phyloP scores from a whole-genome alignment of 1,140 invertebrate genomes.

The Melipona quadrifasciata region DNA sequence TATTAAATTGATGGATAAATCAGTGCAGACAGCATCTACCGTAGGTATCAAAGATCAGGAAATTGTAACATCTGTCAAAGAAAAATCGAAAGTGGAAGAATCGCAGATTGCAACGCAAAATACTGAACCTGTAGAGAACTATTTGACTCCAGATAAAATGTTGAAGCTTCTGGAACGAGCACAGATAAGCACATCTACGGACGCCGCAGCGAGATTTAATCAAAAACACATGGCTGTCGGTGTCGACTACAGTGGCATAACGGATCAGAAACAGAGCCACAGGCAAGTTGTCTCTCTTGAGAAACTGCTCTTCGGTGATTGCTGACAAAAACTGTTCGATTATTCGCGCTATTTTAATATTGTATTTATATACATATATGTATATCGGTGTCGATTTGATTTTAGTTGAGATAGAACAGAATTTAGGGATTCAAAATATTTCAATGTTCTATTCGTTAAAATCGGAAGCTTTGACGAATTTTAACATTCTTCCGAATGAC shows the following conservation, averaged over 20 bases:
- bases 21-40: constrained; percentile 20
- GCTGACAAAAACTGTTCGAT: constrained; percentile 61
- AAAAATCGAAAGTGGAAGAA: constrained; percentile 4
- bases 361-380: neutral
- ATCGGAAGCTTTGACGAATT: neutral
- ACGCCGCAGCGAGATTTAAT: constrained; percentile 38
- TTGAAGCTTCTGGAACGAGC: constrained; percentile 77
- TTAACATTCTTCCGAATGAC: neutral
- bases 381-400: neutral
- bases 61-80: neutral
- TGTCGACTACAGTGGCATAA: constrained; percentile 2
- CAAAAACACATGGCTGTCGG: neutral
- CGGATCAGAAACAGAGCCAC: constrained; percentile 64
- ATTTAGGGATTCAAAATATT: neutral
- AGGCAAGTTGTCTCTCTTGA: constrained; percentile 79
- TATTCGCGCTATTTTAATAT: neutral
- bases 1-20: constrained; percentile 8
- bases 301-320: constrained; percentile 77
- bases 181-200: constrained; percentile 74
- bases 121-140: constrained; percentile 21
- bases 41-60: constrained; percentile 11
- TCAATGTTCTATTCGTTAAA: neutral
- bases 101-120: neutral
- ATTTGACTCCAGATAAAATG: constrained; percentile 75
- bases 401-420: neutral